These are phyloP conservation scores for Carcina quercana DNA, from an alignment of 2,888 invertebrate genomes.

Conservation along the genomic window DNA sequence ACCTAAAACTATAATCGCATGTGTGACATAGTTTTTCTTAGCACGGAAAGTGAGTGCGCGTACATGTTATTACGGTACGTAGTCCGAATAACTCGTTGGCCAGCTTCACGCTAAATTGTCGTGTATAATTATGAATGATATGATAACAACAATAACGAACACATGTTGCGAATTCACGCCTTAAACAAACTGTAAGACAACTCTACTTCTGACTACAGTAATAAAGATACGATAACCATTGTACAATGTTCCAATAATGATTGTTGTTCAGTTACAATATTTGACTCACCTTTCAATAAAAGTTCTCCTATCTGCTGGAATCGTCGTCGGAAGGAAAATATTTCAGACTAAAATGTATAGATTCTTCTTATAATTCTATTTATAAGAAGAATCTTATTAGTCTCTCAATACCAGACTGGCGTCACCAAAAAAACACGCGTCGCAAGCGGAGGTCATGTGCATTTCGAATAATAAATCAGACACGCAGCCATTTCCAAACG, in stretches of 20 bases:
- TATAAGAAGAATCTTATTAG: no score
- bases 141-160: constrained; percentile 12
- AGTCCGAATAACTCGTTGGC: constrained; percentile 5
- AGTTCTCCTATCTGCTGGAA: neutral
- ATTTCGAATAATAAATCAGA: no score
- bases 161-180: constrained; percentile 6
- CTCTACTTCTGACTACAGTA: no score
- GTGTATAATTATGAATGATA: constrained; percentile 14
- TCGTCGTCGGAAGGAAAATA: no score
- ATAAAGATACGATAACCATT: no score
- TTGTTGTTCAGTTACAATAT: neutral
- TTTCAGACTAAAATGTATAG: no score
- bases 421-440: no score
- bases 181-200: constrained; percentile 6
- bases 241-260: neutral
- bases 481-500: no score
- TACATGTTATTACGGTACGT: constrained; percentile 6
- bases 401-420: no score
- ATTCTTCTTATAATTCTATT: no score
- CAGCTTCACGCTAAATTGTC: constrained; percentile 13
- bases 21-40: constrained; percentile 19
- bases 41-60: constrained; percentile 2
- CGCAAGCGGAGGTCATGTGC: no score
- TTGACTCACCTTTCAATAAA: neutral
- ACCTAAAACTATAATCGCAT: constrained; percentile 36